phyloP scores from a whole-genome alignment of 1,140 invertebrate genomes.

The Cydia amplana region DNA sequence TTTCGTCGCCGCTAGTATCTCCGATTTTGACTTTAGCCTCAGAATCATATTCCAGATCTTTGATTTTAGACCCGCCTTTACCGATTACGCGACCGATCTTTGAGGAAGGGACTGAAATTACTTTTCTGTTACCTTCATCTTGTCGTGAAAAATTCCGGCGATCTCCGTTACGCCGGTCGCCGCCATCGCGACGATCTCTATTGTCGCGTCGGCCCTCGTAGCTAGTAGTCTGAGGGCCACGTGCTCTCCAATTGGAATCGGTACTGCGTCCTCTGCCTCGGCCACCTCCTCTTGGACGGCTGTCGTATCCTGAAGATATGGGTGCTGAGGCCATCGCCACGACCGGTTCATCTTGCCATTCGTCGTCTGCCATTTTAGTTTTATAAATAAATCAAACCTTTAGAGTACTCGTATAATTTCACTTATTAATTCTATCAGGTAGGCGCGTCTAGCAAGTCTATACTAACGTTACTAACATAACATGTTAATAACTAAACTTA shows the following conservation, averaged over 20 bases:
- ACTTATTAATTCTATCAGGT: too few relatives aligned
- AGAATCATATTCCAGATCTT: slow-evolving; percentile 82
- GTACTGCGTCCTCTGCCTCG: slow-evolving; percentile 42
- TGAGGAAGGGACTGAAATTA: slow-evolving; percentile 59
- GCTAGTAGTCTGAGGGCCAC: slow-evolving; percentile 32
- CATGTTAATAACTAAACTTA: background rate
- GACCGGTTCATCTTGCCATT: slow-evolving; percentile 2
- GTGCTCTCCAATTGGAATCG: slow-evolving; percentile 54
- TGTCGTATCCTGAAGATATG: background rate
- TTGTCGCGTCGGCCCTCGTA: slow-evolving; percentile 30
- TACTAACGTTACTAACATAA: too few relatives aligned
- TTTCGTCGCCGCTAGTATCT: slow-evolving; percentile 63
- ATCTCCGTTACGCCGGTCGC: slow-evolving; percentile 31
- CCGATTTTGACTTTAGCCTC: slow-evolving; percentile 68
- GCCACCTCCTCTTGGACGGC: slow-evolving; percentile 35
- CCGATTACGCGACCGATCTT: slow-evolving; percentile 80
- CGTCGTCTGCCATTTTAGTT: slow-evolving; percentile 27
- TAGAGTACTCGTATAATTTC: too few relatives aligned
- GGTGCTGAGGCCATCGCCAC: background rate
- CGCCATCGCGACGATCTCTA: slow-evolving; percentile 10
- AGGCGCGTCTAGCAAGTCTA: too few relatives aligned
- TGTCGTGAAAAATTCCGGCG: slow-evolving; percentile 41
- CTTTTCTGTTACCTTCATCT: slow-evolving; percentile 54
- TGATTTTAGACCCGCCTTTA: slow-evolving; percentile 87
- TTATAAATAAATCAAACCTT: background rate